Percentiles rank a stretch among this genome's conserved stretches.
Conservation (phyloP, 2,888 invertebrate species). For the Cinara cedri region DNA sequence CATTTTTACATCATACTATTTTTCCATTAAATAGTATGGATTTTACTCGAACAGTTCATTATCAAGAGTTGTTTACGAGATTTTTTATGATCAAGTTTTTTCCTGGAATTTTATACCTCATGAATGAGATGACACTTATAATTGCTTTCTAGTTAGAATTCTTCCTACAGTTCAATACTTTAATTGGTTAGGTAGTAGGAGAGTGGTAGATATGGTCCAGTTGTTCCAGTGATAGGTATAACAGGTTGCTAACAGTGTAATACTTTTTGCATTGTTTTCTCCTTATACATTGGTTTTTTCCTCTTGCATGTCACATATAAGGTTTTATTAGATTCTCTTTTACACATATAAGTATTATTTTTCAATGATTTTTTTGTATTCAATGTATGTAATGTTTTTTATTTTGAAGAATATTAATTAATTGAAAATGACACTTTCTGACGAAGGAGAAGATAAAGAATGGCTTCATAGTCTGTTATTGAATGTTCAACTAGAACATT, state of each 20-base stretch:
- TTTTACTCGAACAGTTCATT: slow-evolving; percentile 3
- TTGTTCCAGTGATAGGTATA: slow-evolving; percentile 5
- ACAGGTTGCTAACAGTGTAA: slow-evolving; percentile 18
- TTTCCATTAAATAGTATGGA: neutral
- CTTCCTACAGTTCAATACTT: slow-evolving; percentile 8
- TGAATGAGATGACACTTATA: slow-evolving; percentile 5
- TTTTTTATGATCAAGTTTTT: neutral
- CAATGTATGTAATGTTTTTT: neutral
- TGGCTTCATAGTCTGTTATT: slow-evolving; percentile 84
- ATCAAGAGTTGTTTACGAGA: neutral
- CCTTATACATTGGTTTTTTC: slow-evolving; percentile 9
- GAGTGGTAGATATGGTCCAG: slow-evolving; percentile 52
- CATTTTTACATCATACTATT: too few relatives aligned
- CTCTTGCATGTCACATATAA: neutral
- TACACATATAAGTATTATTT: neutral
- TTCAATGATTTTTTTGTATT: neutral
- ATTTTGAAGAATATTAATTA: slow-evolving; percentile 1
- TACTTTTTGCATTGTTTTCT: slow-evolving; percentile 45
- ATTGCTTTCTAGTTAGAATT: slow-evolving; percentile 29
- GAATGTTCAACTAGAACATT: slow-evolving; percentile 91
- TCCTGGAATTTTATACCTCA: neutral
- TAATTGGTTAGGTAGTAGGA: slow-evolving; percentile 20
- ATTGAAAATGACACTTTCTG: slow-evolving; percentile 53
- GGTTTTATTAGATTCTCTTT: neutral
- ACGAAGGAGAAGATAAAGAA: slow-evolving; percentile 71